A percentile compares a stretch with the other conserved stretches of the same genome.
These are phyloP conservation scores for Eupsilia transversa DNA, from an alignment of 2,888 invertebrate species.

Conservation along the genomic window DNA sequence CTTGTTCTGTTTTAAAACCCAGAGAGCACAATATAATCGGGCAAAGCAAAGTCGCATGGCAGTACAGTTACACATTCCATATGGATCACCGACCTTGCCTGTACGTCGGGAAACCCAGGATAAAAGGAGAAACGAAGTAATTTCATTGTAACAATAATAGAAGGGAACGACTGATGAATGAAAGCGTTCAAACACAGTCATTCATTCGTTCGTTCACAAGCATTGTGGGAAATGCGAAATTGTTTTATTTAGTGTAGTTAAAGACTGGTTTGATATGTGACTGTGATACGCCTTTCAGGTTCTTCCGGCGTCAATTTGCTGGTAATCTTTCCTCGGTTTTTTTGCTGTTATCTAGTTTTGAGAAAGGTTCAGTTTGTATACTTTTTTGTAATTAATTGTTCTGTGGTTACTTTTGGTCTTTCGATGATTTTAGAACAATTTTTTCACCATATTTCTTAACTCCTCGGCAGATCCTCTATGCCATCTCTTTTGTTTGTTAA, in stretches of 20 bases:
- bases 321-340: constrained; percentile 4
- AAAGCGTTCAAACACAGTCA: constrained; percentile 38
- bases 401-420: neutral
- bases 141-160: constrained; percentile 38
- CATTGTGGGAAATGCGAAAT: constrained; percentile 53
- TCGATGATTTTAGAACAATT: neutral
- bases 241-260: constrained; percentile 49
- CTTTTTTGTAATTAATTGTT: neutral
- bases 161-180: constrained; percentile 46
- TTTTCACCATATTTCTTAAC: neutral
- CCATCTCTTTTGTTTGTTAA: neutral
- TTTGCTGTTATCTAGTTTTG: neutral
- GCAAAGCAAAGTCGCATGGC: constrained; percentile 8
- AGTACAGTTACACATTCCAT: constrained; percentile 33
- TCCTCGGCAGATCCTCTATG: too few relatives aligned
- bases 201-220: constrained; percentile 44
- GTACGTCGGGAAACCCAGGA: constrained; percentile 11
- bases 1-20: neutral
- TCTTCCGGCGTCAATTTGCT: constrained; percentile 42
- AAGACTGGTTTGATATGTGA: constrained; percentile 36
- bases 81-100: constrained; percentile 39
- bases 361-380: neutral
- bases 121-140: constrained; percentile 46
- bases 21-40: neutral
- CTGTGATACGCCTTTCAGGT: neutral